Base-by-base conservation (phyloP, 1,140 invertebrate genomes). In the Watersipora subatra region DNA sequence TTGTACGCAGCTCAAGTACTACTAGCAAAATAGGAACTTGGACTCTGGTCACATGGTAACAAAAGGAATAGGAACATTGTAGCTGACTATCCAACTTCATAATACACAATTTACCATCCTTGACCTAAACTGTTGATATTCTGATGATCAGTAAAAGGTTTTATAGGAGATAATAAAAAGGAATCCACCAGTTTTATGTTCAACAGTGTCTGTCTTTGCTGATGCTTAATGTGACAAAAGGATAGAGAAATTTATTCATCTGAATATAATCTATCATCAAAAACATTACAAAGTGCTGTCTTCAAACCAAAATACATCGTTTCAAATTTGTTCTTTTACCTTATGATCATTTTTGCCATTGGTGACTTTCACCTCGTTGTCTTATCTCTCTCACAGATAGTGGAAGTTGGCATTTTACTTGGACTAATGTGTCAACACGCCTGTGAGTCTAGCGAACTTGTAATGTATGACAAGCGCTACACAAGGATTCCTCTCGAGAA, bases 401-500 rank as follows among this genome's bases (percentile, higher is more conserved):
- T 66, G 25, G 74, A 81, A 62, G 71, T 81, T 30, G 74, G 73
- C 19, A 63, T 79, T 3, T 64, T 82, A 58, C 68, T 82, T 63
- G 78, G 74, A 12, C 66, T 82, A 68, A 82, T 82, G 81, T 81
- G 78, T 68, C 78, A 80, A 66, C 76, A 79, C 66, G 76, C 79
- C 0, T 82, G 81, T 75, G 81, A 82, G 66, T n/a, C n/a, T n/a
- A n/a, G n/a, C n/a, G n/a, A n/a, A n/a, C n/a, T n/a, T n/a, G n/a
- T n/a, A n/a, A n/a, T n/a, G n/a, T n/a, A n/a, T n/a, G n/a, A n/a
- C n/a, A n/a, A n/a, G n/a, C n/a, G n/a, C n/a, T n/a, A n/a, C n/a
- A n/a, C n/a, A n/a, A n/a, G n/a, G n/a, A n/a, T n/a, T n/a, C n/a
- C n/a, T n/a, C n/a, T n/a, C n/a, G n/a, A n/a, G n/a, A n/a, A n/a